Percentiles rank a stretch among this genome's conserved stretches.
phyloP scores from a whole-genome alignment of 2,113 vertebrate species.

The Platycercus adscitus region DNA sequence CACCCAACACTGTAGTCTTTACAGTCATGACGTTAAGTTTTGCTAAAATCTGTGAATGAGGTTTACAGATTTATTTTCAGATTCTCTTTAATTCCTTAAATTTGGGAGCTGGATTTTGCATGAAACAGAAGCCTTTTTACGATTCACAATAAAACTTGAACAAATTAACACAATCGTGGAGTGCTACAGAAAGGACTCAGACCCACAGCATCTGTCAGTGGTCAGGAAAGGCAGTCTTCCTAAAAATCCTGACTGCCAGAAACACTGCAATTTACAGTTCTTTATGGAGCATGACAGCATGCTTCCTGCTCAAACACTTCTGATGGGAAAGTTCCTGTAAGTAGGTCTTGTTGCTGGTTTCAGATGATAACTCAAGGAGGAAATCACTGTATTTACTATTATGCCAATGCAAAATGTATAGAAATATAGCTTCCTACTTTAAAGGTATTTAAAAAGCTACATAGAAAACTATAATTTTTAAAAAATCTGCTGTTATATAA shows the following conservation, averaged over 20 bases:
- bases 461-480: not conserved
- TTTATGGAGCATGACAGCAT: not conserved
- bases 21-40: not conserved
- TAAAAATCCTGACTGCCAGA: not conserved
- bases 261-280: not conserved
- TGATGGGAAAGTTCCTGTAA: not conserved
- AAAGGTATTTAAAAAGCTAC: not conserved
- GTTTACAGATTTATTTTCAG: not conserved
- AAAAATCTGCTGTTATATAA: not conserved
- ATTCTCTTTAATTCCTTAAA: not conserved
- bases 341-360: not conserved
- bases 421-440: not conserved
- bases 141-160: not conserved
- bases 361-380: not conserved
- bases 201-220: not conserved
- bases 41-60: not conserved
- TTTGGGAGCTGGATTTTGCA: not conserved
- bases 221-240: not conserved
- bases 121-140: not conserved
- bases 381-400: not conserved
- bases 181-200: not conserved
- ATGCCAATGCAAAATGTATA: not conserved
- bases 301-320: not conserved
- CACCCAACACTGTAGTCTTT: not conserved
- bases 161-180: accelerated